These are phyloP conservation scores for Boulengeromyrus knoepffleri DNA, from an alignment of 2,113 vertebrate genomes.

Conservation along the genomic window DNA sequence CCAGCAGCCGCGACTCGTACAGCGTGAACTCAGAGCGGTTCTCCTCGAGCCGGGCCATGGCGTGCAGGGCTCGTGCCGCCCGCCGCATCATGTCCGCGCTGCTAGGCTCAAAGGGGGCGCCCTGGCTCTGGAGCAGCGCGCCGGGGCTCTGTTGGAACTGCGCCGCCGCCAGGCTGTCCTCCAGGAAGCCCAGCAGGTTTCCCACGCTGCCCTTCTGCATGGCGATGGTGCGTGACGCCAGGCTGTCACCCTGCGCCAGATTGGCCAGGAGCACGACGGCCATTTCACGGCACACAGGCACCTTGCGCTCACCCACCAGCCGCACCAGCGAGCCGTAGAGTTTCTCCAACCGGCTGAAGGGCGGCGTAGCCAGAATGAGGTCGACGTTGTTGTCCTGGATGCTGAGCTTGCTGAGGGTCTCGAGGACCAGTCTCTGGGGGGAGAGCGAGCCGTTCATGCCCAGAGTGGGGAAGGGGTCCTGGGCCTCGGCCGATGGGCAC, in stretches of 20 bases:
- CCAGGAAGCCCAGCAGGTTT: slow-evolving; percentile 92
- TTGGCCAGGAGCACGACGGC: slow-evolving; percentile 95
- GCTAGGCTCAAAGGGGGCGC: slow-evolving; percentile 85
- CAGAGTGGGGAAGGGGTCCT: slow-evolving; percentile 91
- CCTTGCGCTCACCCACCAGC: slow-evolving; percentile 93
- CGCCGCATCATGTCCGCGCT: slow-evolving; percentile 99
- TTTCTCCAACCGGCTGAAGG: slow-evolving; percentile 94
- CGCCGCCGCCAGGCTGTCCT: slow-evolving; percentile 94
- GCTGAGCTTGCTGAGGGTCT: slow-evolving; percentile 98
- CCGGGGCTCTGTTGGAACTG: slow-evolving; percentile 96
- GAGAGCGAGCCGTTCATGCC: slow-evolving; percentile 88
- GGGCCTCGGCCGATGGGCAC: slow-evolving; percentile 93
- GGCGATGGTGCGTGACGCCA: slow-evolving; percentile 85
- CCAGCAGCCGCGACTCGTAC: slow-evolving; percentile 94
- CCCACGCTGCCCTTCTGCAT: slow-evolving; percentile 95
- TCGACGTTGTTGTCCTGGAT: slow-evolving; percentile 99
- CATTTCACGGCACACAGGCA: slow-evolving; percentile 96
- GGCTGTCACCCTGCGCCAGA: slow-evolving; percentile 90
- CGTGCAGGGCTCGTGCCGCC: slow-evolving; percentile 89
- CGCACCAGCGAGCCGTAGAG: slow-evolving; percentile 91
- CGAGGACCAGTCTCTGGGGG: slow-evolving; percentile 95
- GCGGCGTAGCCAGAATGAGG: slow-evolving; percentile 94
- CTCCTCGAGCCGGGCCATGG: slow-evolving; percentile 93
- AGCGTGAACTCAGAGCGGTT: slow-evolving; percentile 98
- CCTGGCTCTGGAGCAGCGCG: slow-evolving; percentile 84